Conservation (phyloP, 2,113 vertebrate genomes). For the Dissostichus mawsoni region DNA sequence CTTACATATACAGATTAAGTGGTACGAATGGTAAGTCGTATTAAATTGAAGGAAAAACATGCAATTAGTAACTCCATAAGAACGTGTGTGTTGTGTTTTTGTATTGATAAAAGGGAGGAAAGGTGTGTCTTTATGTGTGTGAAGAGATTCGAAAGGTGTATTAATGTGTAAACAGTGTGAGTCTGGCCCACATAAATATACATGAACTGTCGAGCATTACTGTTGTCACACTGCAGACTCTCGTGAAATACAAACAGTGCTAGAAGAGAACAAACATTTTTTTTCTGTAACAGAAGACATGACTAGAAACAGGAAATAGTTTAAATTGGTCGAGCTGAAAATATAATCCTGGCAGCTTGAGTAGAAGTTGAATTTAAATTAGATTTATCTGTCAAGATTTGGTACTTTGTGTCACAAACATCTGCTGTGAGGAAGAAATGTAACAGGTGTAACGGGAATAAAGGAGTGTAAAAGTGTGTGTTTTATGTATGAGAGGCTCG, state of each 20-base stretch:
- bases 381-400: neutral
- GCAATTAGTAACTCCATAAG: too few species aligned
- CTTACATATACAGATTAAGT: too few species aligned
- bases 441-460: neutral
- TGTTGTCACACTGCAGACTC: neutral
- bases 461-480: neutral
- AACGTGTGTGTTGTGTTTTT: neutral
- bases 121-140: neutral
- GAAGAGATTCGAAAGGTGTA: neutral
- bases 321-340: too few species aligned
- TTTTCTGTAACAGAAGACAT: neutral
- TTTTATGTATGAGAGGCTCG: conserved; percentile 1
- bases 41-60: too few species aligned
- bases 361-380: too few species aligned
- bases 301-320: too few species aligned
- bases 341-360: neutral
- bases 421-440: neutral
- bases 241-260: neutral
- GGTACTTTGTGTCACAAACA: neutral
- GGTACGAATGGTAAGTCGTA: too few species aligned
- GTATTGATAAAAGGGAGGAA: neutral
- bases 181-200: neutral
- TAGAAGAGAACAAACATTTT: neutral
- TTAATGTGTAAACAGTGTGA: neutral
- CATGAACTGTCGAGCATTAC: neutral